Evolutionary conservation across 2,113 vertebrate genomes (phyloP).

Genomic region (Tauraco erythrolophus): DNA sequence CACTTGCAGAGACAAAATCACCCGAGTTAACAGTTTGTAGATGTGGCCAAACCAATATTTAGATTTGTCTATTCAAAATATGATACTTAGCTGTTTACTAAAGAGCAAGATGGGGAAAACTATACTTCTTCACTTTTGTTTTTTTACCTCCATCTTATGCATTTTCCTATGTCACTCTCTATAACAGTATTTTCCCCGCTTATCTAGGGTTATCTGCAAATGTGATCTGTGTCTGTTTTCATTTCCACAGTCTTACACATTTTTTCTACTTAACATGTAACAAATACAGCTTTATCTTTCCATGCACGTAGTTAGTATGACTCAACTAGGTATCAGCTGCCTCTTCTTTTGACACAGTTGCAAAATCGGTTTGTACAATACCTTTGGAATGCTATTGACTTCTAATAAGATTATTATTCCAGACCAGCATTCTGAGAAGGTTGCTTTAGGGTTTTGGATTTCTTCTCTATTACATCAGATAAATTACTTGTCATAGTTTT

Average conservation of each 20-base stretch:
- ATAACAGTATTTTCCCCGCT: not conserved
- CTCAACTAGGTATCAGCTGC: not conserved
- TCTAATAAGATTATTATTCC: not conserved
- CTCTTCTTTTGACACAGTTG: not conserved
- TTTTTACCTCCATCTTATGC: not conserved
- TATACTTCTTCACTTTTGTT: not conserved
- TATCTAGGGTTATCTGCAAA: not conserved
- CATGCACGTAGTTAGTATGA: not conserved
- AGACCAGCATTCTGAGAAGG: not conserved
- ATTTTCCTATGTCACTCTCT: not conserved
- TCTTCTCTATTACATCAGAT: not conserved
- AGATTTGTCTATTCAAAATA: not conserved
- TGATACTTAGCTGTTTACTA: not conserved
- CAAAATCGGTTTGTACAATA: not conserved
- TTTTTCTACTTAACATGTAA: not conserved
- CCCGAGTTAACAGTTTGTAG: not conserved
- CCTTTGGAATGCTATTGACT: not conserved
- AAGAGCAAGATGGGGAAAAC: not conserved
- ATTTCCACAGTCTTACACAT: not conserved
- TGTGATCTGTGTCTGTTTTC: not conserved
- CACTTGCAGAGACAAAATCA: not conserved
- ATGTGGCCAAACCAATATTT: not conserved
- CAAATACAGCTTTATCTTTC: not conserved
- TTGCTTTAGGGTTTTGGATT: not conserved
- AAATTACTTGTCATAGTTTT: not conserved